Percentiles rank a stretch among this genome's conserved stretches.
Evolutionary conservation across 1,140 invertebrate species (phyloP).

Genomic region (Pachyrhynchus sulphureomaculatus): DNA sequence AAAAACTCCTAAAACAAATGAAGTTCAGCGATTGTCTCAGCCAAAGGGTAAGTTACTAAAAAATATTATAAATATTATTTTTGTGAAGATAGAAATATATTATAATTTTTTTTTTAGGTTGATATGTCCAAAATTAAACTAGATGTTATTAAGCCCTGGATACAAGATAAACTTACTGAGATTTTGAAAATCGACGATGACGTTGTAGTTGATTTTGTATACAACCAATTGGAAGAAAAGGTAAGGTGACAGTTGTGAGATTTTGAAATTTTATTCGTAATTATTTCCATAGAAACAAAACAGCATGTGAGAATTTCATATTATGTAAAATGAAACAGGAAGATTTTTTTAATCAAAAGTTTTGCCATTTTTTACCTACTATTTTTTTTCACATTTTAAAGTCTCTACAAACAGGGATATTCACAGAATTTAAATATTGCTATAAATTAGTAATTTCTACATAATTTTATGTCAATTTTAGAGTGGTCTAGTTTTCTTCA

Average conservation of each 20-base stretch:
- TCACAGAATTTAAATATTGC: too few species aligned
- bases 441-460: too few species aligned
- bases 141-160: slow-evolving; percentile 98
- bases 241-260: slow-evolving; percentile 57
- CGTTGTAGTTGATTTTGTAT: slow-evolving; percentile 97
- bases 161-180: slow-evolving; percentile 93
- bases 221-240: slow-evolving; percentile 97
- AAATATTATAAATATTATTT: background rate
- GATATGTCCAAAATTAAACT: slow-evolving; percentile 98
- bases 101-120: slow-evolving; percentile 65
- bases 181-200: slow-evolving; percentile 97
- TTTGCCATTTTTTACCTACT: background rate
- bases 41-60: slow-evolving; percentile 69
- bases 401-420: too few species aligned
- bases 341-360: background rate
- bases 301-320: too few species aligned
- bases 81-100: background rate
- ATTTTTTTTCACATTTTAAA: too few species aligned
- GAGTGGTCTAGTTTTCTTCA: too few species aligned
- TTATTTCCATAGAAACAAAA: too few species aligned
- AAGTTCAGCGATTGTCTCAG: slow-evolving; percentile 92
- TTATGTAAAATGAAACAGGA: too few species aligned
- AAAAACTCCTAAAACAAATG: slow-evolving; percentile 98
- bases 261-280: slow-evolving; percentile 37
- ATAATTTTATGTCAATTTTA: too few species aligned